Evolutionary conservation across 2,113 vertebrate genomes (phyloP), one percentile per base, ranked within the genome.

Genomic region (Phrynocephalus versicolor): DNA sequence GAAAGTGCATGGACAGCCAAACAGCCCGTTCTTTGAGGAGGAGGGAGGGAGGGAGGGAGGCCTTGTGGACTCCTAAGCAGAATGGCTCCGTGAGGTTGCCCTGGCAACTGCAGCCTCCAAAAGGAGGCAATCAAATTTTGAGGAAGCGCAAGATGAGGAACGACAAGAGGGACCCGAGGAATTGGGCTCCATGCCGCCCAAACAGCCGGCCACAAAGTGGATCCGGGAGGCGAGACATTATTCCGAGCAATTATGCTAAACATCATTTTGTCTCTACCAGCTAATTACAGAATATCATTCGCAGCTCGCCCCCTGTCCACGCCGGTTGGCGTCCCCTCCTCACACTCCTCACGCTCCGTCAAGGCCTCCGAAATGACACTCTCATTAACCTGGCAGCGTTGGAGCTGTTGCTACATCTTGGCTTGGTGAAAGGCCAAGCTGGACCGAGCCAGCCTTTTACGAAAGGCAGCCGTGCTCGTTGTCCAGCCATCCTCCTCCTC

Each of bases 191-290:
- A 73, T 4, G 89, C 92, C 92, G 91, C 93, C 91, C 85, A 92
- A 85, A 81, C 79, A 23, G 94, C 6, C 73, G 0, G 1, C 57
- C 33, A 67, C 70, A 15, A 77, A 85, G 6, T 51, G 60, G 85
- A 60, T 51, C 33, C 25, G 75, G 89, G 81, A 87, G 74, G 83
- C 2, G 3, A 76, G 90, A 81, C 65, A 6, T n/a, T 83, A 82
- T 92, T 95, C 94, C 82, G 4, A 93, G 91, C 88, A 94, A 95
- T 95, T 93, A 94, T 94, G 91, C 93, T 64, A 87, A 95, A 90
- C 88, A 94, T 90, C 87, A 89, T 86, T 82, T 85, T 91, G 88
- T 88, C 77, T 91, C 93, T 94, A 89, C 92, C 93, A 94, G 90
- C 86, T 92, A 94, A 95, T 96, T 94, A 92, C 85, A 88, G 87